phyloP scores from a whole-genome alignment of 2,888 invertebrate species.

The Alentia gelatinosa region DNA sequence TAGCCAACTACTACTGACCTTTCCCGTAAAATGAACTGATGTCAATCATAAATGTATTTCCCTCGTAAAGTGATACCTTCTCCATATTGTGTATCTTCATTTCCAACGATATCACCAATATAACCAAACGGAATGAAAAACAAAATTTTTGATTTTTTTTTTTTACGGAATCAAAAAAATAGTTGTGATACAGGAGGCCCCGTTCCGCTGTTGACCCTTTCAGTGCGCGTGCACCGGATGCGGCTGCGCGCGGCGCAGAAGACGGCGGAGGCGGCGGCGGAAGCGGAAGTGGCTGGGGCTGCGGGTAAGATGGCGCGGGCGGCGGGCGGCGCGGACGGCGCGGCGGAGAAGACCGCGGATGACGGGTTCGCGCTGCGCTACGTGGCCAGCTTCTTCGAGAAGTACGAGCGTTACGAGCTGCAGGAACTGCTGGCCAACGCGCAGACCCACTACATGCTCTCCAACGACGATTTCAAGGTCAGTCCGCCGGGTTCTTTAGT shows the following conservation, averaged over 20 bases:
- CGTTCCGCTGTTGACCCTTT: not conserved
- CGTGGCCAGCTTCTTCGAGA: slow-evolving; percentile 71
- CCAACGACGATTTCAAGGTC: slow-evolving; percentile 74
- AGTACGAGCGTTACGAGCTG: slow-evolving; percentile 77
- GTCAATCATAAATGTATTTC: not conserved
- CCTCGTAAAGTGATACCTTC: not conserved
- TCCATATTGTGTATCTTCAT: not conserved
- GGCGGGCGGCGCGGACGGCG: not conserved
- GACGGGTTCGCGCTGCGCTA: slow-evolving; percentile 52
- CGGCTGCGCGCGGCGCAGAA: not conserved
- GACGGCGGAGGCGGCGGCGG: not conserved
- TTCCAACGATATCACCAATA: not conserved
- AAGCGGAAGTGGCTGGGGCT: not conserved
- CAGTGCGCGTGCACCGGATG: slow-evolving; percentile 23
- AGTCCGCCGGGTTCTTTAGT: not conserved
- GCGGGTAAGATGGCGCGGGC: not conserved
- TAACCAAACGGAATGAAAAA: not conserved
- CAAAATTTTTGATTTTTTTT: not conserved
- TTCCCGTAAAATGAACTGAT: too few species aligned
- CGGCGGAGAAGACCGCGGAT: not conserved
- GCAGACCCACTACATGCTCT: slow-evolving; percentile 78
- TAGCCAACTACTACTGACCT: too few species aligned
- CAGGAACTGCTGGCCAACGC: slow-evolving; percentile 77
- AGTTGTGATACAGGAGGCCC: not conserved
- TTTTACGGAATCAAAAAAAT: not conserved